These are phyloP conservation scores for Drosophila kanekoi DNA, from an alignment of 2,888 invertebrate genomes.

Conservation along the genomic window DNA sequence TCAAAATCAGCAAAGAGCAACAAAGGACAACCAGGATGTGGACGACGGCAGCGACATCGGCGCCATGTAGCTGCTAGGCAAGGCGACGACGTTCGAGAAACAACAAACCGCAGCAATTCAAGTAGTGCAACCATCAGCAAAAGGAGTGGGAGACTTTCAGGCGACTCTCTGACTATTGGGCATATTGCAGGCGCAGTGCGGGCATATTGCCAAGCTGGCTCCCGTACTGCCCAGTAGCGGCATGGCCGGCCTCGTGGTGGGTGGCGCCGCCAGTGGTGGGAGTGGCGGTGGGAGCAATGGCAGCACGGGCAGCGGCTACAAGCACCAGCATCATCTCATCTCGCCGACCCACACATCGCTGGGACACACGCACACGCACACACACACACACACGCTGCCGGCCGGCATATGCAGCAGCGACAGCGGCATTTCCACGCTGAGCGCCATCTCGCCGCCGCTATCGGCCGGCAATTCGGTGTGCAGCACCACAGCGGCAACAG, in stretches of 20 bases:
- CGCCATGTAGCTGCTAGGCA: conserved; percentile 56
- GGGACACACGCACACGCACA: conserved; percentile 26
- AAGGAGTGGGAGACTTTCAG: conserved; percentile 19
- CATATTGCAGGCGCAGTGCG: conserved; percentile 19
- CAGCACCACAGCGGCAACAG: conserved; percentile 40
- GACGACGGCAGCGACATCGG: conserved; percentile 28
- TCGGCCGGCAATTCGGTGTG: conserved; percentile 60
- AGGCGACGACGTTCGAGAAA: conserved; percentile 17
- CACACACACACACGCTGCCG: conserved; percentile 55
- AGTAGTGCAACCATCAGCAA: conserved; percentile 11
- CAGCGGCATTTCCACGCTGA: conserved; percentile 82
- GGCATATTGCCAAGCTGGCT: conserved; percentile 80
- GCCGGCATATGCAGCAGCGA: conserved; percentile 80
- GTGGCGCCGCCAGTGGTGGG: conserved; percentile 46
- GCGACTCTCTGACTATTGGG: conserved; percentile 15
- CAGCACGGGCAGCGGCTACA: conserved; percentile 41
- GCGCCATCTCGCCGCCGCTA: conserved; percentile 81
- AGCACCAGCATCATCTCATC: conserved; percentile 70
- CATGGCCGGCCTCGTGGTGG: conserved; percentile 76
- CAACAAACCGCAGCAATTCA: conserved; percentile 13
- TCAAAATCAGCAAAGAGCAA: conserved; percentile 1
- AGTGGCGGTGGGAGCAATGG: conserved; percentile 32
- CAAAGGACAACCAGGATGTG: conserved; percentile 47
- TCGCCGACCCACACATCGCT: conserved; percentile 73
- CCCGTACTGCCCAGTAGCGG: conserved; percentile 83